Percentiles rank a stretch among this genome's conserved stretches.
These are phyloP conservation scores for Sander vitreus DNA, from an alignment of 2,113 vertebrate species.

Conservation along the genomic window DNA sequence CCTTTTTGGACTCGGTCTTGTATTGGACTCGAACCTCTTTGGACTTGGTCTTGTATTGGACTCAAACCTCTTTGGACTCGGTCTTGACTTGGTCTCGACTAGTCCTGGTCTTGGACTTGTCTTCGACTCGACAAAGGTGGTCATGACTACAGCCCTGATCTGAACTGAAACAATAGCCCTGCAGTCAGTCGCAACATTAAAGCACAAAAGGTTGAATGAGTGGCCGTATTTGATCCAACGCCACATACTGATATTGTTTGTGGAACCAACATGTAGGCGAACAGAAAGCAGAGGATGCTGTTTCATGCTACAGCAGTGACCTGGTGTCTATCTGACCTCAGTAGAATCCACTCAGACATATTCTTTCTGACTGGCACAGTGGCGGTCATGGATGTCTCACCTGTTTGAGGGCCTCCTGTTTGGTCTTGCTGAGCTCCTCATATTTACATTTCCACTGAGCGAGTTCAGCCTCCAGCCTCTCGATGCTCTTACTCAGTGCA, in stretches of 20 bases:
- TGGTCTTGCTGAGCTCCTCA: slow-evolving; percentile 95
- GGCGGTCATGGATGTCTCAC: slow-evolving; percentile 75
- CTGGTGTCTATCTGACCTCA: too few relatives aligned
- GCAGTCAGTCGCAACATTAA: neutral
- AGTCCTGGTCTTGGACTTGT: too few relatives aligned
- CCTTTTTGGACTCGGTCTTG: too few relatives aligned
- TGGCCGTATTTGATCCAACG: neutral
- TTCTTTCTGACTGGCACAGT: neutral
- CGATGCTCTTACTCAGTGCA: slow-evolving; percentile 91
- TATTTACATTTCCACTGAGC: slow-evolving; percentile 98
- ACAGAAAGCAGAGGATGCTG: neutral
- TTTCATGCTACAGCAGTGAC: neutral
- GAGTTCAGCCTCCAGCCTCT: slow-evolving; percentile 94
- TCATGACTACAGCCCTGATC: too few relatives aligned
- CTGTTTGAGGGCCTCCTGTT: slow-evolving; percentile 96
- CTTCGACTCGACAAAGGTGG: too few relatives aligned
- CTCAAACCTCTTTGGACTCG: too few relatives aligned
- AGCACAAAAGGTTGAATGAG: too few relatives aligned
- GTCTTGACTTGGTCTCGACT: too few relatives aligned
- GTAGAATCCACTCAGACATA: neutral
- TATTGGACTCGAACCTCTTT: too few relatives aligned
- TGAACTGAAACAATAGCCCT: neutral
- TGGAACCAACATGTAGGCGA: neutral
- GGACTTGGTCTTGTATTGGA: too few relatives aligned
- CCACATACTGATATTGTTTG: neutral